phyloP scores from a whole-genome alignment of 2,797 vertebrate genomes.

The Helostoma temminkii region DNA sequence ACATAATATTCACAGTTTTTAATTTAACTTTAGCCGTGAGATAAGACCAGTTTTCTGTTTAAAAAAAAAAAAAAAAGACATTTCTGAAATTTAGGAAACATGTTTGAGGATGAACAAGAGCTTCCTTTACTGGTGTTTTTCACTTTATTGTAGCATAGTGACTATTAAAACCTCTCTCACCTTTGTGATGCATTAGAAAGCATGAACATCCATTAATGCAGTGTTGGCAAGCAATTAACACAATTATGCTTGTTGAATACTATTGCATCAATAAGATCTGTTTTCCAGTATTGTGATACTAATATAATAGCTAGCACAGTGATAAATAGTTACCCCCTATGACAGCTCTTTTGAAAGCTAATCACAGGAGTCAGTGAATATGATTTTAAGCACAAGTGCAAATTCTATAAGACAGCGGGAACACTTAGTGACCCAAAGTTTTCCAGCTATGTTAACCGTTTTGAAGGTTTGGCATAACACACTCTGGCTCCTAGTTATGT shows the following conservation, averaged over 20 bases:
- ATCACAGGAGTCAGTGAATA: slow-evolving; percentile 39
- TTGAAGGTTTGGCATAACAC: slow-evolving; percentile 28
- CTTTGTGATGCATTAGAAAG: slow-evolving; percentile 14
- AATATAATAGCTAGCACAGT: slow-evolving; percentile 44
- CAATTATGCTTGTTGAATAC: slow-evolving; percentile 28
- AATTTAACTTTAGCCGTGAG: slow-evolving; percentile 20
- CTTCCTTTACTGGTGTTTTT: background rate
- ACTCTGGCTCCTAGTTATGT: slow-evolving; percentile 39
- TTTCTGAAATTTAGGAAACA: slow-evolving; percentile 31
- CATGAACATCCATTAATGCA: slow-evolving; percentile 3
- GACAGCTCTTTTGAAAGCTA: slow-evolving; percentile 29
- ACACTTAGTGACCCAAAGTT: slow-evolving; percentile 42
- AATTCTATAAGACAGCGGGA: slow-evolving; percentile 34
- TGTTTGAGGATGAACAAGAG: slow-evolving; percentile 39
- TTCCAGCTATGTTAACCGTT: slow-evolving; percentile 40
- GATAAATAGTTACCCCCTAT: slow-evolving; percentile 17
- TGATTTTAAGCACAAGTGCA: slow-evolving; percentile 48
- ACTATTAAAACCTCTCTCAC: background rate
- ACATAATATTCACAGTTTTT: slow-evolving; percentile 37
- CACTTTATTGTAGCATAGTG: slow-evolving; percentile 18
- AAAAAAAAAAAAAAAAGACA: slow-evolving; percentile 9
- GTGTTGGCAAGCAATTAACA: slow-evolving; percentile 6
- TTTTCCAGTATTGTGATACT: slow-evolving; percentile 30
- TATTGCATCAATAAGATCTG: slow-evolving; percentile 33
- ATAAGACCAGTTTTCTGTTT: too few relatives aligned